Percentiles rank a stretch among this genome's conserved stretches.
Evolutionary conservation across 2,113 vertebrate genomes (phyloP).

Genomic region (Heptranchias perlo): DNA sequence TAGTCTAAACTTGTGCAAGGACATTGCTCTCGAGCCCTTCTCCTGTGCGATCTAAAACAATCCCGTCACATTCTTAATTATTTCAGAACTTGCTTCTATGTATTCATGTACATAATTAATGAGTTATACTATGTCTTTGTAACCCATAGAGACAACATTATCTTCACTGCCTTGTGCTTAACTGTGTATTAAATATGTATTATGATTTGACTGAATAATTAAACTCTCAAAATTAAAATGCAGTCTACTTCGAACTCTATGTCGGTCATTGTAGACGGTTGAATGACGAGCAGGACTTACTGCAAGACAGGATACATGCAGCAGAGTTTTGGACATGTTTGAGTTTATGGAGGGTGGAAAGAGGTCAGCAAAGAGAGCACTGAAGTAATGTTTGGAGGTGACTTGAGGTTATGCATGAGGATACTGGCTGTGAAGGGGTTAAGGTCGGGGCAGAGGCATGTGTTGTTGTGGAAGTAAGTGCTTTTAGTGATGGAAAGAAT

Average conservation of each 20-base stretch:
- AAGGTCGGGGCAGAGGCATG: neutral
- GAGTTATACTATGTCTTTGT: neutral
- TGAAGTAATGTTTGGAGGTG: neutral
- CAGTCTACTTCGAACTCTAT: neutral
- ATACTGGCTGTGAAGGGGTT: neutral
- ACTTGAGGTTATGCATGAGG: too few species aligned
- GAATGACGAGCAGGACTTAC: neutral
- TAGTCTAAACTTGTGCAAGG: neutral
- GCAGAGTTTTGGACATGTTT: neutral
- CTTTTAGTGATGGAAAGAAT: neutral
- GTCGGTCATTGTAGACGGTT: neutral
- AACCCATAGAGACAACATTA: neutral
- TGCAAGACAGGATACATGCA: neutral
- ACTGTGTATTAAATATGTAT: too few species aligned
- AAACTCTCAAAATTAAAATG: neutral
- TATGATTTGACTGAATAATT: too few species aligned
- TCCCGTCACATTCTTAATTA: neutral
- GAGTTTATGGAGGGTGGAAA: neutral
- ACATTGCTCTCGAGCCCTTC: neutral
- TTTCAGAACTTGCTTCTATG: neutral
- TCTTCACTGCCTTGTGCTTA: neutral
- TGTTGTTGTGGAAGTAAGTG: too few species aligned
- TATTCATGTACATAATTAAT: neutral
- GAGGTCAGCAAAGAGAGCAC: neutral
- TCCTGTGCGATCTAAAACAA: neutral